Conservation (phyloP, 2,888 invertebrate genomes). For the Autographa gamma region DNA sequence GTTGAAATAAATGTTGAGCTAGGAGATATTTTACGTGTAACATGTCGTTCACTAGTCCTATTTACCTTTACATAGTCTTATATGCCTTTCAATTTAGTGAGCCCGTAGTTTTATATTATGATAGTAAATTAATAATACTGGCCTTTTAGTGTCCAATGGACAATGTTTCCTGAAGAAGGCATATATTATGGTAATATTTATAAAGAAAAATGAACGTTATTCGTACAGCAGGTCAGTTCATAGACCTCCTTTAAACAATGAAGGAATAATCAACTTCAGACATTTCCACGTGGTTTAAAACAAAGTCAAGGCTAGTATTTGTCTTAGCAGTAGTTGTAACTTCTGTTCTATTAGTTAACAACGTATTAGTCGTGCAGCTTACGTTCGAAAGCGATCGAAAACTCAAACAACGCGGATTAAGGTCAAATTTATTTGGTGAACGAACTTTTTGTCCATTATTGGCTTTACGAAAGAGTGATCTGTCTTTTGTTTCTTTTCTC, state of each 20-base stretch:
- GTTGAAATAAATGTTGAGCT: no score
- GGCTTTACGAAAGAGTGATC: constrained; percentile 20
- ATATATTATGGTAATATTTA: no score
- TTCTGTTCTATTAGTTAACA: constrained; percentile 16
- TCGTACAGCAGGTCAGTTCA: no score
- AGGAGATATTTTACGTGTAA: no score
- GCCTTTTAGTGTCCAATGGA: no score
- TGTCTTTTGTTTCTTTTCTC: constrained; percentile 8
- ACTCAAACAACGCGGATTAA: constrained; percentile 26
- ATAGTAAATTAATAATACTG: no score
- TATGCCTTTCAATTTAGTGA: no score
- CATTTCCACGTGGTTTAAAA: neutral
- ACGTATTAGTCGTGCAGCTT: constrained; percentile 11
- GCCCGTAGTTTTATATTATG: no score
- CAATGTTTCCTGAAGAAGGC: no score
- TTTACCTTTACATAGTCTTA: no score
- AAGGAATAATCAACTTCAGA: neutral
- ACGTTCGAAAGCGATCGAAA: constrained; percentile 21
- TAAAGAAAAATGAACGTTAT: no score
- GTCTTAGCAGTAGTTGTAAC: constrained; percentile 7
- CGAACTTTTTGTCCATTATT: constrained; percentile 20
- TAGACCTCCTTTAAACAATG: neutral
- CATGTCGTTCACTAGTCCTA: no score
- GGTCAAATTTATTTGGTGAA: constrained; percentile 13
- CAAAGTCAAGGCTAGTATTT: neutral